Evolutionary conservation across 2,888 invertebrate species (phyloP), one percentile per base, ranked within the genome.

Genomic region (Pimpla rufipes): DNA sequence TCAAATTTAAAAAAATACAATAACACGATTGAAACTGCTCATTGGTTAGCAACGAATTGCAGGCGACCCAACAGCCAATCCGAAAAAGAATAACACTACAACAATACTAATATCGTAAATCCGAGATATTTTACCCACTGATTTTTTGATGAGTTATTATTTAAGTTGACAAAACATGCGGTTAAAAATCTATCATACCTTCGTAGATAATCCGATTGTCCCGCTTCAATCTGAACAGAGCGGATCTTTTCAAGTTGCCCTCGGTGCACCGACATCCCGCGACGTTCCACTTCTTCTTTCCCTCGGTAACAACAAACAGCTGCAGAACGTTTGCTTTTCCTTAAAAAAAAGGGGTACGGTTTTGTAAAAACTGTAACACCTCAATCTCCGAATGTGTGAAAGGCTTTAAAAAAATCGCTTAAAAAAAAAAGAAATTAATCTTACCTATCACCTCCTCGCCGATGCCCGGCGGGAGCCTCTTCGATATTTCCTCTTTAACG

Each of bases 261-360:
- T 96, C 96, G 0, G 94, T 94, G 91, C 98, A 98, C 59, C 97
- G 95, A 89, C 98, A 97, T 0, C 99, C 99, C 0, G 98, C 98
- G 13, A 99, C 97, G 0, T 96, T 96, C 2, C 98, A 94, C 91
- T 97, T 97, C 91, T 96, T 96, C 91, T 95, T 96, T 10, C 97
- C 96, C 88, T 97, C 97, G 70, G 95, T 96, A 79, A 99, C 96
- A 77, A 96, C 91, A 93, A 99, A 99, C 89, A 97, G 95, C 91
- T 98, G 96, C 16, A 97, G 92, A 1, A 99, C 97, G 88, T 96
- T 96, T 0, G 98, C 99, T 94, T 98, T 97, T 0, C 98, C 98
- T 95, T 92, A 11, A 78, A 37, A 42, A 29, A 55, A 35, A n/a
- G 29, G 5, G 29, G 52, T 21, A 21, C 45, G 21, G 35, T 18